Percentiles rank a stretch among this genome's conserved stretches.
phyloP scores from a whole-genome alignment of 92 coral and sea anemone species.

The Paragorgia papillata region DNA sequence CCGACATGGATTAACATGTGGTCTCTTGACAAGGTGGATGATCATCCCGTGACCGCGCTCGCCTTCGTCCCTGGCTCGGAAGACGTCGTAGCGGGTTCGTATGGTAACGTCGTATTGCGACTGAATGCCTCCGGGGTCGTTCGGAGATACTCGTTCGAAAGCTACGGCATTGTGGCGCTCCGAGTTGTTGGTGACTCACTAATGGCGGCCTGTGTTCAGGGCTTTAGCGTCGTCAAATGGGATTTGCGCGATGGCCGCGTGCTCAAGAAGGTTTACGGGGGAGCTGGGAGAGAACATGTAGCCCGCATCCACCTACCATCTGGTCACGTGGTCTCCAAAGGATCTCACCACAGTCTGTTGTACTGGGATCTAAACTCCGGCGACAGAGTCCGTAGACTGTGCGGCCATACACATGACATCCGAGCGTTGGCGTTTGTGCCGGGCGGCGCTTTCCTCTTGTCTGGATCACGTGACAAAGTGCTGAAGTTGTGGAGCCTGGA shows the following conservation, averaged over 20 bases:
- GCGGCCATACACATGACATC: constrained; percentile 43
- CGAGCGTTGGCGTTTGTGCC: constrained; percentile 34
- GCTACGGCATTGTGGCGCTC: constrained; percentile 52
- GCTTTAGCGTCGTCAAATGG: constrained; percentile 52
- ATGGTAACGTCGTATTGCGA: constrained; percentile 47
- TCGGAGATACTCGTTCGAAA: constrained; percentile 20
- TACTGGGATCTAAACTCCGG: constrained; percentile 39
- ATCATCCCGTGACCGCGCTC: constrained; percentile 40
- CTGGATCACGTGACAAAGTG: constrained; percentile 64
- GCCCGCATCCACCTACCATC: constrained; percentile 31
- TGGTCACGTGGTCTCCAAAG: constrained; percentile 49
- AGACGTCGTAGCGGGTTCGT: constrained; percentile 53
- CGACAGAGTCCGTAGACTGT: not conserved
- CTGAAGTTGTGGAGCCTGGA: constrained; percentile 42
- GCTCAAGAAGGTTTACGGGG: constrained; percentile 37
- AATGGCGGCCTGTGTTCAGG: constrained; percentile 49
- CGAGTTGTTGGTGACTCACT: constrained; percentile 30
- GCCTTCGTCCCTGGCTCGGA: constrained; percentile 41
- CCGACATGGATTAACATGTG: constrained; percentile 5
- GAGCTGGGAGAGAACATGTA: constrained; percentile 56
- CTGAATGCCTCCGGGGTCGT: constrained; percentile 19
- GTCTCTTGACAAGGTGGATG: constrained; percentile 25
- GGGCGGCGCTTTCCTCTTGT: constrained; percentile 30
- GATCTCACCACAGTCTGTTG: constrained; percentile 47
- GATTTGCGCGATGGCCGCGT: constrained; percentile 29